phyloP scores from a whole-genome alignment of 2,113 vertebrate genomes.

The Leiothrix lutea region DNA sequence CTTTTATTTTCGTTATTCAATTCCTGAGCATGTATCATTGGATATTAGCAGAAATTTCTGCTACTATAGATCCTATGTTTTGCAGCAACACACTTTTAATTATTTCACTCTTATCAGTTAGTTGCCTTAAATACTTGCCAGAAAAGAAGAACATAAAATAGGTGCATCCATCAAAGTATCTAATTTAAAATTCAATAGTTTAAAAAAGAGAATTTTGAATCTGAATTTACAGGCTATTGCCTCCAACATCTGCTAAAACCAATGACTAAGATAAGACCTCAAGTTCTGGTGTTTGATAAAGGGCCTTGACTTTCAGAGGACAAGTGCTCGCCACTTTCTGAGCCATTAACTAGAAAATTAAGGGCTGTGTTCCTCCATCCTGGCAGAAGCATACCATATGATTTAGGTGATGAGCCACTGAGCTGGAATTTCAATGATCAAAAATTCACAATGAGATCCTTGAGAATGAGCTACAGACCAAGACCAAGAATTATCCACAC shows the following conservation, averaged over 20 bases:
- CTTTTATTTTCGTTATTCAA: not conserved
- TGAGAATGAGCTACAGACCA: slow-evolving; percentile 45
- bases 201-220: not conserved
- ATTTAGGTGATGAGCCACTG: slow-evolving; percentile 59
- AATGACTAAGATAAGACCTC: not conserved
- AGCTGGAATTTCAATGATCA: slow-evolving; percentile 38
- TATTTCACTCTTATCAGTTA: not conserved
- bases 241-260: not conserved
- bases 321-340: slow-evolving; percentile 27
- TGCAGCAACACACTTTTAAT: not conserved
- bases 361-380: slow-evolving; percentile 6
- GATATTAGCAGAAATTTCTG: not conserved
- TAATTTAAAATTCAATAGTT: not conserved
- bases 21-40: not conserved
- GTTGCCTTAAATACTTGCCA: not conserved
- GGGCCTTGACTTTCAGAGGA: slow-evolving; percentile 49
- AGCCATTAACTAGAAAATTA: slow-evolving; percentile 57
- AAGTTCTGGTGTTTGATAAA: slow-evolving; percentile 19
- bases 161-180: not conserved
- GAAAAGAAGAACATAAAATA: not conserved
- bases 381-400: slow-evolving; percentile 32
- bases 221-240: not conserved
- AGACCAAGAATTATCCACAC: slow-evolving; percentile 53
- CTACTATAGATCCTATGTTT: not conserved
- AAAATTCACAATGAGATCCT: slow-evolving; percentile 55